phyloP scores from a whole-genome alignment of 2,113 vertebrate genomes.

The Aptenodytes patagonicus region DNA sequence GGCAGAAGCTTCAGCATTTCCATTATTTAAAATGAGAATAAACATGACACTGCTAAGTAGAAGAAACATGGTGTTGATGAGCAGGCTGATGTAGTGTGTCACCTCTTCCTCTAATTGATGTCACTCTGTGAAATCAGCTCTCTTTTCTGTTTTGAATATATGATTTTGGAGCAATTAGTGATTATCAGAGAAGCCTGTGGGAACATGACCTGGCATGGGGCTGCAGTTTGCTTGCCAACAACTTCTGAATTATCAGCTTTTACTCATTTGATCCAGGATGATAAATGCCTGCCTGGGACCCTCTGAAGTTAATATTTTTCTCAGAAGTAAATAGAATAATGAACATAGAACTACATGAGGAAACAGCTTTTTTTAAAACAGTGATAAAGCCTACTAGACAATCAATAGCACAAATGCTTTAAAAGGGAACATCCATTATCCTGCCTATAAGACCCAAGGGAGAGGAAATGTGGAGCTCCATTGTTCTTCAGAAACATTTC shows the following conservation, averaged over 20 bases:
- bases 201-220: not conserved
- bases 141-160: not conserved
- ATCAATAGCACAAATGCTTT: not conserved
- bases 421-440: not conserved
- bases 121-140: not conserved
- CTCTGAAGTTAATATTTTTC: not conserved
- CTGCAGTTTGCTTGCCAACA: not conserved
- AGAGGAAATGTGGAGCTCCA: not conserved
- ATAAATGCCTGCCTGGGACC: not conserved
- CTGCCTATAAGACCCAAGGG: not conserved
- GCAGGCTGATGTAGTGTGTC: not conserved
- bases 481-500: not conserved
- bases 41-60: not conserved
- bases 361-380: not conserved
- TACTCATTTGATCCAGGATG: not conserved
- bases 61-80: not conserved
- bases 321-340: not conserved
- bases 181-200: not conserved
- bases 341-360: not conserved
- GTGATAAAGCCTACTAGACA: not conserved
- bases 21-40: not conserved
- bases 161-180: not conserved
- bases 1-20: not conserved
- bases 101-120: not conserved
- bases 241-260: not conserved